Evolutionary conservation across 92 coral and sea anemone species (phyloP).

Genomic region (Isaurus tuberculatus): DNA sequence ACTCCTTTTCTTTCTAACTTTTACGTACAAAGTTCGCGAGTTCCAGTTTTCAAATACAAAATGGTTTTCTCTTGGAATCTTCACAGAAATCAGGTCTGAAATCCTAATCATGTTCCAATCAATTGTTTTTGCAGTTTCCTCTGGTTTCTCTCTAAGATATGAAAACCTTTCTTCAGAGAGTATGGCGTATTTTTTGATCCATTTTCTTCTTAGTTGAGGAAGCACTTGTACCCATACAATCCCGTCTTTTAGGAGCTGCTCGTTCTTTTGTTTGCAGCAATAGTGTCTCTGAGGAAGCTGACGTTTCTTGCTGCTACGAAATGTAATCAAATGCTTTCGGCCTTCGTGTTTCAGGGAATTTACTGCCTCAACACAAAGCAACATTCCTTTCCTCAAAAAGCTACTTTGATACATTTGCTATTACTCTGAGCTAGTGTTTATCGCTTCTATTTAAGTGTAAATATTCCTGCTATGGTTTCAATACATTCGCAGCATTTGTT

Average conservation of each 20-base stretch:
- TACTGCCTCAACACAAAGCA: slow-evolving; percentile 23
- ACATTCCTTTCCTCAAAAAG: slow-evolving; percentile 9
- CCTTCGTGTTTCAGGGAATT: slow-evolving; percentile 15
- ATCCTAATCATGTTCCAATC: slow-evolving; percentile 27
- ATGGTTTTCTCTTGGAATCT: slow-evolving; percentile 35
- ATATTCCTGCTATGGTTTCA: not conserved
- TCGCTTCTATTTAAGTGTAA: not conserved
- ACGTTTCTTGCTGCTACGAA: slow-evolving; percentile 20
- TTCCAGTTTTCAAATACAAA: slow-evolving; percentile 34
- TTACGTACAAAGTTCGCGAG: slow-evolving; percentile 27
- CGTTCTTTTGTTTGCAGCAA: slow-evolving; percentile 25
- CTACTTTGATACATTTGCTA: not conserved
- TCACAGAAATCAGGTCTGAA: slow-evolving; percentile 40
- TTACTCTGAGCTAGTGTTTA: not conserved
- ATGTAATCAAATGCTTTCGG: not conserved
- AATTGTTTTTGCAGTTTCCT: not conserved
- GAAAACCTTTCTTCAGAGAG: slow-evolving; percentile 43
- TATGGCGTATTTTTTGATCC: slow-evolving; percentile 28
- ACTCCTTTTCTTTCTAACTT: slow-evolving; percentile 23
- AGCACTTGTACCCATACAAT: slow-evolving; percentile 35
- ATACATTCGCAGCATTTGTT: not conserved
- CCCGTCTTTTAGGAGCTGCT: slow-evolving; percentile 26
- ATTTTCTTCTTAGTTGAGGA: slow-evolving; percentile 21
- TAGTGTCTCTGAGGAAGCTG: slow-evolving; percentile 39
- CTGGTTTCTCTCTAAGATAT: slow-evolving; percentile 8